Base-by-base conservation (phyloP, 1,140 invertebrate genomes). In the Arion vulgaris region DNA sequence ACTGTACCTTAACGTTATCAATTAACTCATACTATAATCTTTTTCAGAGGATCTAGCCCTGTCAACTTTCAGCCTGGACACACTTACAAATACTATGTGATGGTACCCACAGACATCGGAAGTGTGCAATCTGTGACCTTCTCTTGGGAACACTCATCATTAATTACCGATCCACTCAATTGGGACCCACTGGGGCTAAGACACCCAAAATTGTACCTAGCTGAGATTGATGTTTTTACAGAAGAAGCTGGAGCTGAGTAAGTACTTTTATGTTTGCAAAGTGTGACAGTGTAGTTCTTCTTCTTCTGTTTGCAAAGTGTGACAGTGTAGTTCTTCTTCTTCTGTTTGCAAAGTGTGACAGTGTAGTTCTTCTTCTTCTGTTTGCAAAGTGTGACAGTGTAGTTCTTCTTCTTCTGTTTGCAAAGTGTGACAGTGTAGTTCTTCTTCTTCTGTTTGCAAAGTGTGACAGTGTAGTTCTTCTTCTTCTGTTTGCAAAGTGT, bases 141-240 rank as follows among this genome's bases (percentile, higher is more conserved):
- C 9, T 78, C 57, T 1, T 78, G 51, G 51, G 38, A 17, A 17
- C 76, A 78, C 76, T 34, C 53, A 4, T 23, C 32, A 7, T 49
- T 57, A 0, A 5, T 78, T 4, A 5, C 28, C 5, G 45, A 78
- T 39, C 76, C 76, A 26, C 32, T 78, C 5, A 53, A 66, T 11
- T 77, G 75, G 75, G 34, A 77, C 51, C 53, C 57, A 9, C 75
- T 77, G 75, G 75, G 75, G 17, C 28, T 62, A 9, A 77, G 75
- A 32, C 32, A 66, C 28, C 76, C 76, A 1, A 78, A 15, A 28
- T 23, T 80, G 17, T 32, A 13, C 28, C 34, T 80, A 9, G 36
- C n/a, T 7, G 68, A 80, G 39, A 38, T 80, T 71, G 62, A 69
- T 66, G 66, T 72, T 19, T n/a, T 62, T 15, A 73, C 39, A 32